Percentiles rank a stretch among this genome's conserved stretches.
These are phyloP conservation scores for Tigriopus japonicus DNA, from an alignment of 1,140 invertebrate species.

Conservation along the genomic window DNA sequence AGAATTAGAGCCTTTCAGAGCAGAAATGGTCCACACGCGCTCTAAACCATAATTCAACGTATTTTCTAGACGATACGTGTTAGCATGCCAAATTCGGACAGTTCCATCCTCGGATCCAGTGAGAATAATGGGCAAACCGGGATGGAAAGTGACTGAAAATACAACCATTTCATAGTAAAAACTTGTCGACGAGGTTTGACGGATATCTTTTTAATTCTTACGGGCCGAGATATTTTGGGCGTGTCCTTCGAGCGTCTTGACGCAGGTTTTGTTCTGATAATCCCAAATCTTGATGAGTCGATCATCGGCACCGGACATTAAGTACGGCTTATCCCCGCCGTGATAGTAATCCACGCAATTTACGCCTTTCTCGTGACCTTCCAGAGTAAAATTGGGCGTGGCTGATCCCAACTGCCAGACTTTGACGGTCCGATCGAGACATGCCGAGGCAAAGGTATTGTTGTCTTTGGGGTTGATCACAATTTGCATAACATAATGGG, in stretches of 20 bases:
- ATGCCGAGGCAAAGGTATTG: slow-evolving; percentile 98
- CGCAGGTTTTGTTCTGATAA: slow-evolving; percentile 98
- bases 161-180: background rate
- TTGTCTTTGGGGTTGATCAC: slow-evolving; percentile 99
- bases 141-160: slow-evolving; percentile 69
- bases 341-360: slow-evolving; percentile 99
- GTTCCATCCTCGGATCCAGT: slow-evolving; percentile 96
- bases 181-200: background rate
- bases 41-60: slow-evolving; percentile 96
- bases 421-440: slow-evolving; percentile 90
- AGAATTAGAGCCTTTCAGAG: slow-evolving; percentile 86
- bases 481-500: slow-evolving; percentile 99
- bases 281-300: slow-evolving; percentile 97
- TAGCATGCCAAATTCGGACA: slow-evolving; percentile 91
- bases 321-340: slow-evolving; percentile 98
- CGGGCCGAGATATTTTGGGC: slow-evolving; percentile 76
- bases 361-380: slow-evolving; percentile 96
- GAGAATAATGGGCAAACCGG: slow-evolving; percentile 87
- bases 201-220: slow-evolving; percentile 17
- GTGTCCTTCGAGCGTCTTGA: slow-evolving; percentile 93
- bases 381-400: slow-evolving; percentile 93
- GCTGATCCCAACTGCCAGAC: slow-evolving; percentile 93
- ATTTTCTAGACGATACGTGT: slow-evolving; percentile 86
- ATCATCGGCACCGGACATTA: slow-evolving; percentile 97
- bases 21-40: slow-evolving; percentile 91